Conservation (phyloP, 2,888 invertebrate genomes). For the Anticlea derivata region DNA sequence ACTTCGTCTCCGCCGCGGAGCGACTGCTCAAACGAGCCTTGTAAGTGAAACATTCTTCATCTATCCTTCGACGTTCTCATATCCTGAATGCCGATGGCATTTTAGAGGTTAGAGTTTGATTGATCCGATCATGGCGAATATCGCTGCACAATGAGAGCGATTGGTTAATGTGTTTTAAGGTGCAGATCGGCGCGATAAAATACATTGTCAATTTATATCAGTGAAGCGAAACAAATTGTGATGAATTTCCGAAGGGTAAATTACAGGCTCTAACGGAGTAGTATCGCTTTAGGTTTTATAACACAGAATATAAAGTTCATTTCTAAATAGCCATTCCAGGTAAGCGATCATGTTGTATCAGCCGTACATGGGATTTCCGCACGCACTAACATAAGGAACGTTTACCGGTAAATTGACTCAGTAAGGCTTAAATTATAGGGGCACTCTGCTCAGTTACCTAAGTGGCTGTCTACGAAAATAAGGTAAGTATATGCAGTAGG, state of each 20-base stretch:
- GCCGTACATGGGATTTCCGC: slow-evolving; percentile 53
- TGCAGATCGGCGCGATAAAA: slow-evolving; percentile 65
- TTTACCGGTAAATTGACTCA: slow-evolving; percentile 46
- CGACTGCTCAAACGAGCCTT: slow-evolving; percentile 84
- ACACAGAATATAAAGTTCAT: slow-evolving; percentile 36
- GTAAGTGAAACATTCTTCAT: slow-evolving; percentile 79
- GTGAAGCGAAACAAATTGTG: slow-evolving; percentile 48
- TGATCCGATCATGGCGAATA: slow-evolving; percentile 62
- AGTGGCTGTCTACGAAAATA: slow-evolving; percentile 4
- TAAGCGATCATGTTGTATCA: slow-evolving; percentile 35
- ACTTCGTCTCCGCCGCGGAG: slow-evolving; percentile 79
- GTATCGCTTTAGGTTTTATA: slow-evolving; percentile 31
- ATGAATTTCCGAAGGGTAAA: slow-evolving; percentile 31
- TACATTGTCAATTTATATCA: slow-evolving; percentile 46
- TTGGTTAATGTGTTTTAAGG: slow-evolving; percentile 55
- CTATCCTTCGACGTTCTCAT: slow-evolving; percentile 56
- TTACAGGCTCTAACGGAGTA: slow-evolving; percentile 35
- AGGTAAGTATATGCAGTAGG: no score
- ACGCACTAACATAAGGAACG: slow-evolving; percentile 48
- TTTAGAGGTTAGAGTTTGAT: slow-evolving; percentile 63
- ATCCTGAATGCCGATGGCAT: slow-evolving; percentile 57
- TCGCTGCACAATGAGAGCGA: slow-evolving; percentile 66
- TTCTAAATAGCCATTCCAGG: slow-evolving; percentile 26
- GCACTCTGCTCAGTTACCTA: neutral
- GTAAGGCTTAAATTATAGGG: slow-evolving; percentile 26